These are phyloP conservation scores for Flexamia atlantica DNA, from an alignment of 2,888 invertebrate species.

Conservation along the genomic window DNA sequence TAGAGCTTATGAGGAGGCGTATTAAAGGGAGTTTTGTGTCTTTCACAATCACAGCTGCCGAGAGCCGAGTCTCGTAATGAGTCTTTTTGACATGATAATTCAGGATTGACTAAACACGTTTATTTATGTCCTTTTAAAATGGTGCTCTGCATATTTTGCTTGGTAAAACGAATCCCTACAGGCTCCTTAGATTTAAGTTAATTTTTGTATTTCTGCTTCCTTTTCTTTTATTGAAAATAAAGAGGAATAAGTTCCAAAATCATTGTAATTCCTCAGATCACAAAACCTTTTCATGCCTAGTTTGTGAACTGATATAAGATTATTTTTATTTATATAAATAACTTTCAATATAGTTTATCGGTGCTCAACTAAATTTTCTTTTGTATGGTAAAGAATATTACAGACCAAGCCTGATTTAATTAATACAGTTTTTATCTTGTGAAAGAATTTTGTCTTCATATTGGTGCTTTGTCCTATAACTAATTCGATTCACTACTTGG, in stretches of 20 bases:
- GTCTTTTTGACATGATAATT: conserved; percentile 31
- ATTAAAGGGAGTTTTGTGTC: conserved; percentile 25
- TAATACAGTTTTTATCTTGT: neutral
- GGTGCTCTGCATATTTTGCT: neutral
- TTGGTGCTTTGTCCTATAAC: conserved; percentile 2
- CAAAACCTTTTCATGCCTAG: too few relatives aligned
- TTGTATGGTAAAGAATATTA: neutral
- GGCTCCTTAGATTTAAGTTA: too few relatives aligned
- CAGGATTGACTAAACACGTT: neutral
- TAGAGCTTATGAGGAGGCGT: conserved; percentile 1
- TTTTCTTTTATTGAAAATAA: too few relatives aligned
- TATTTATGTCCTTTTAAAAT: conserved; percentile 8
- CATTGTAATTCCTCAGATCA: too few relatives aligned
- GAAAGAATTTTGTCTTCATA: neutral
- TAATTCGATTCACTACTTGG: neutral
- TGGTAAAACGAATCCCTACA: too few relatives aligned
- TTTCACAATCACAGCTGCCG: neutral
- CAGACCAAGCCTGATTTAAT: neutral
- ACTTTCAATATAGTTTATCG: too few relatives aligned
- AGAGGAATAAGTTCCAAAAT: too few relatives aligned
- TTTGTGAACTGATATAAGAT: too few relatives aligned
- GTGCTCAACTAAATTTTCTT: too few relatives aligned
- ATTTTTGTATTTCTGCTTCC: too few relatives aligned
- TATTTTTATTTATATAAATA: too few relatives aligned
- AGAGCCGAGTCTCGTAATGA: neutral